A percentile compares a stretch with the other conserved stretches of the same genome.
Evolutionary conservation across 2,888 invertebrate genomes (phyloP).

Genomic region (Anaspis maculata): DNA sequence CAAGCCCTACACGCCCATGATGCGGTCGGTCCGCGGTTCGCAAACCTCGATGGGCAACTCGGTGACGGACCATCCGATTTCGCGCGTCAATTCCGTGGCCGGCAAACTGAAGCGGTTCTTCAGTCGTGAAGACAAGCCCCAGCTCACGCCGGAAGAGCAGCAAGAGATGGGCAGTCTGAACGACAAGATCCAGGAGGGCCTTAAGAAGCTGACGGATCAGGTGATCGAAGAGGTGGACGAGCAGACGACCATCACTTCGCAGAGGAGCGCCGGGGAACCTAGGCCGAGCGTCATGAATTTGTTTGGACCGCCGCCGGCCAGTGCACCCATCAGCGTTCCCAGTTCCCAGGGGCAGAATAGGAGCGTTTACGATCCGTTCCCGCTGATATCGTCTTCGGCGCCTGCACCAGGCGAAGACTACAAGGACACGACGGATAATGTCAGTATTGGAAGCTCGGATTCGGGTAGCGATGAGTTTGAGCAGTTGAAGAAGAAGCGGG

Average conservation of each 20-base stretch:
- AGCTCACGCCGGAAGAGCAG: constrained; percentile 28
- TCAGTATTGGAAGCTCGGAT: constrained; percentile 39
- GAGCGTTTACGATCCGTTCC: constrained; percentile 24
- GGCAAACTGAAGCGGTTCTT: constrained; percentile 69
- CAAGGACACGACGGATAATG: constrained; percentile 28
- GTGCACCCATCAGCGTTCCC: constrained; percentile 45
- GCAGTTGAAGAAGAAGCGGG: constrained; percentile 60
- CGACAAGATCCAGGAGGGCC: constrained; percentile 27
- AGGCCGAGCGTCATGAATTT: constrained; percentile 55
- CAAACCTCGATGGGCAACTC: constrained; percentile 28
- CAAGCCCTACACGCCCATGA: constrained; percentile 17
- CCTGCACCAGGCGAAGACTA: constrained; percentile 21
- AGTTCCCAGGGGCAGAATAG: constrained; percentile 30
- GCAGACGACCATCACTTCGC: constrained; percentile 71
- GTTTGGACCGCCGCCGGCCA: constrained; percentile 44
- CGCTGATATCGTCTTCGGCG: constrained; percentile 21
- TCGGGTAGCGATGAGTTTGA: constrained; percentile 46
- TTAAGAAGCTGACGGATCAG: constrained; percentile 45
- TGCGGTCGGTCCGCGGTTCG: constrained; percentile 14
- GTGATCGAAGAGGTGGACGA: constrained; percentile 74
- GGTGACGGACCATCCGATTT: constrained; percentile 49
- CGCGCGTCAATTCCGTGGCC: constrained; percentile 68
- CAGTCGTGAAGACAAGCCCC: constrained; percentile 64
- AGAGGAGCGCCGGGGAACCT: constrained; percentile 45
- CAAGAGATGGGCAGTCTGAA: constrained; percentile 20